Evolutionary conservation across 2,113 vertebrate genomes (phyloP), one percentile per base, ranked within the genome.

Genomic region (Salvator merianae): DNA sequence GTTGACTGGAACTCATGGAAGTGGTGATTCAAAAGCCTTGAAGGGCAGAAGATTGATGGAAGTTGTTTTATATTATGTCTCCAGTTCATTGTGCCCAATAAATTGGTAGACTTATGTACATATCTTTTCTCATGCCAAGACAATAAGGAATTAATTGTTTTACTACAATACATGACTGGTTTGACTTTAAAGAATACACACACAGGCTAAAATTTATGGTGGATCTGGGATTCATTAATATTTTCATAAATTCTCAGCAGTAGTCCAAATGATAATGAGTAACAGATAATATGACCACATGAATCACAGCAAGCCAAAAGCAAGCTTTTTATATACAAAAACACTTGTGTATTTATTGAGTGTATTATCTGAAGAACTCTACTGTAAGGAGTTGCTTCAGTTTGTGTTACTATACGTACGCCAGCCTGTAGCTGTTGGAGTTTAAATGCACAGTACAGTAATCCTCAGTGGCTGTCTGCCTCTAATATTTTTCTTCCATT

Each of bases 151-250:
- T 22, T 5, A 38, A 26, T 28, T 66, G 74, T 69, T 50, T 68
- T 77, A 69, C 63, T 69, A 69, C 26, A 84, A 84, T 28, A 40
- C 47, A 68, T 70, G 74, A 40, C 72, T 84, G 65, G 32, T 68
- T 55, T 50, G 75, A 34, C 66, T 84, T 77, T 69, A 53, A 69
- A 26, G 73, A 77, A 32, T 77, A 26, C 62, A 66, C 22, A 77
- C 43, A 34, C 36, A 43, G 65, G 65, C 18, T 84, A n/a, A 84
- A 77, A 84, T 5, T 59, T 84, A 66, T 78, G 50, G 34, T 59
- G 14, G 55, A 77, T 84, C 75, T 84, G 83, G 75, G 83, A 84
- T 55, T 84, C 65, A 84, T 84, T 68, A 84, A 77, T 70, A 77
- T 70, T 40, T 77, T 70, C 76, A 70, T 66, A 70, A 71, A 78